Base-by-base conservation (phyloP, 1,140 invertebrate genomes). In the Magallana ariakensis region DNA sequence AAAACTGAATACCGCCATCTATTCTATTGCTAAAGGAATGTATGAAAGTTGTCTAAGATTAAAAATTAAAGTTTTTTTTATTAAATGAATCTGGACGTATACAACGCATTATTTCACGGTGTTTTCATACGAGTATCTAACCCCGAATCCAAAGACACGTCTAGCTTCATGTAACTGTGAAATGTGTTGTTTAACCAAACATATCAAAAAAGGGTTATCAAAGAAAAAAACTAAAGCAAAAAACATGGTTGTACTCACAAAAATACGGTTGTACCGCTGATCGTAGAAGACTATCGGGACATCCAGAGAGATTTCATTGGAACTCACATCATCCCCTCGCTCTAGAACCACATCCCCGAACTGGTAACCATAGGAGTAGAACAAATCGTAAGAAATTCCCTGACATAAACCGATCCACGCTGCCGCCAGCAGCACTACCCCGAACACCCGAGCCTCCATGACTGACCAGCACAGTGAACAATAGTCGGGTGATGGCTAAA, bases 281-380 rank as follows among this genome's bases (percentile, higher is more conserved):
- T 96, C 96, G 94, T 96, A 97, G 93, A 97, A 97, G 8, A 95
- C 94, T 83, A 97, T 96, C 0, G 97, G 97, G 4, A 95, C 95
- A 87, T 95, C 94, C 46, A 97, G 94, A n/a, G 88, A 57, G 80
- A 95, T 90, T 90, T 95, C 95, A 8, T 93, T 91, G 8, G 94
- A 95, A 60, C 94, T 93, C 13, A 94, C 89, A 88, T 95, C 95
- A 87, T 95, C 94, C 5, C 87, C 87, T 53, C 86, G 16, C 9
- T 84, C 62, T 55, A 92, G 58, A 8, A 82, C 75, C n/a, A 53
- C 19, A 83, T 92, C 91, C 8, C 88, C 88, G 13, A 53, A 54
- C 19, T 87, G 55, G 9, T 84, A 26, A 0, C 91, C 92, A 22
- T 75, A 91, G 6, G 91, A 89, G 83, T 89, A 92, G 26, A 92